phyloP scores from a whole-genome alignment of 2,888 invertebrate genomes.

The Cerastis leucographa region DNA sequence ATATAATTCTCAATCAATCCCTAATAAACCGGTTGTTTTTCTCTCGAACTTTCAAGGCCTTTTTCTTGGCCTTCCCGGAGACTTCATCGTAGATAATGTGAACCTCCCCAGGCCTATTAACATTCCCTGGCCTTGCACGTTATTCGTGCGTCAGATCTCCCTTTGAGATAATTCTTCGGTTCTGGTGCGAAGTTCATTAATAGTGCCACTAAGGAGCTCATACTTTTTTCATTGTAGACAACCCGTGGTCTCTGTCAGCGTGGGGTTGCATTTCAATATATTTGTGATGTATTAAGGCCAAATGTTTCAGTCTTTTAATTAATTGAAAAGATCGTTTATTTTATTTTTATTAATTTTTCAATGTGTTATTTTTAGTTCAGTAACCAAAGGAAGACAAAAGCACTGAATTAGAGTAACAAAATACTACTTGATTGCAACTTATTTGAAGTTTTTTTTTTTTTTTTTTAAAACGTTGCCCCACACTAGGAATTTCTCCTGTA shows the following conservation, averaged over 20 bases:
- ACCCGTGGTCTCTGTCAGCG: constrained; percentile 20
- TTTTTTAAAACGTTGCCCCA: too few species aligned
- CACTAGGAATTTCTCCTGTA: too few species aligned
- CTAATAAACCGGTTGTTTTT: not conserved
- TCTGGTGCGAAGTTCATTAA: constrained; percentile 63
- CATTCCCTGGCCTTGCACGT: constrained; percentile 64
- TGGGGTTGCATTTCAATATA: constrained; percentile 18
- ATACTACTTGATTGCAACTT: not conserved
- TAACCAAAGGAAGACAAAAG: not conserved
- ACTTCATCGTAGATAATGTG: constrained; percentile 59
- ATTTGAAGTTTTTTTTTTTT: too few species aligned
- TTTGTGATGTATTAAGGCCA: not conserved
- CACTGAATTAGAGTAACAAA: not conserved
- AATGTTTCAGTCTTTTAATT: not conserved
- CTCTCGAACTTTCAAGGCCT: not conserved
- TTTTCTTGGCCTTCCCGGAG: constrained; percentile 33
- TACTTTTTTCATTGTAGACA: constrained; percentile 46
- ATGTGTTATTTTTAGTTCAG: not conserved
- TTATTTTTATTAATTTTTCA: not conserved
- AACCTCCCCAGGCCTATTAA: constrained; percentile 65
- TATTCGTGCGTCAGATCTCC: constrained; percentile 60
- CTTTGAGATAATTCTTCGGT: constrained; percentile 63
- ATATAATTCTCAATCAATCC: not conserved
- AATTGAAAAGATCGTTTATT: not conserved
- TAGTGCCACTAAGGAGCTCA: constrained; percentile 46